These are phyloP conservation scores for Dendroctonus ponderosae DNA, from an alignment of 1,140 invertebrate genomes.

Conservation along the genomic window DNA sequence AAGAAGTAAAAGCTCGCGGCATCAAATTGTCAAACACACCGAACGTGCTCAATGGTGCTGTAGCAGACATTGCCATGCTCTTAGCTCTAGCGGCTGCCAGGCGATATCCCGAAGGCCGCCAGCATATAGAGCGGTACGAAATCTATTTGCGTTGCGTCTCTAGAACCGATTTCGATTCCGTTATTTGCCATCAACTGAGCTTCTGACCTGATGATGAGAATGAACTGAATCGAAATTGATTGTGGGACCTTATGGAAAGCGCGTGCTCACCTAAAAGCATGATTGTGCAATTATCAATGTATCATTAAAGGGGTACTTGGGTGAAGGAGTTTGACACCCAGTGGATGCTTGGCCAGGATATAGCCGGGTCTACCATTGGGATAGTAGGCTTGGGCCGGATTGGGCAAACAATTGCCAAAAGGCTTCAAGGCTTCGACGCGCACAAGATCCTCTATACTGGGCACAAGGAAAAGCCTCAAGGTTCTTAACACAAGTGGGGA, in stretches of 20 bases:
- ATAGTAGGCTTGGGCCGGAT: slow-evolving; percentile 80
- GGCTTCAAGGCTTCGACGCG: slow-evolving; percentile 69
- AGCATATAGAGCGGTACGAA: slow-evolving; percentile 63
- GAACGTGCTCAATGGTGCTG: slow-evolving; percentile 72
- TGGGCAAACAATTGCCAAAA: slow-evolving; percentile 68
- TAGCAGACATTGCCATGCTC: slow-evolving; percentile 79
- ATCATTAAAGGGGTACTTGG: slow-evolving; percentile 28
- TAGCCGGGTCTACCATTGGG: slow-evolving; percentile 72
- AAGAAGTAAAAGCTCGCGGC: slow-evolving; percentile 62
- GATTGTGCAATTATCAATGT: not conserved
- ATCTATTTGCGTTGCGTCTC: not conserved
- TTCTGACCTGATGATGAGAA: too few relatives aligned
- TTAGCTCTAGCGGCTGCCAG: slow-evolving; percentile 72
- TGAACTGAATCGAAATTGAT: too few relatives aligned
- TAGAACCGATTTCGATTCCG: not conserved
- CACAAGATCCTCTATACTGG: slow-evolving; percentile 69
- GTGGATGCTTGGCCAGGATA: slow-evolving; percentile 67
- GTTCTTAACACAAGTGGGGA: slow-evolving; percentile 37
- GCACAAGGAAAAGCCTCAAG: slow-evolving; percentile 63
- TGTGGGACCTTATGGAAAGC: too few relatives aligned
- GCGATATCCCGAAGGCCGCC: slow-evolving; percentile 70
- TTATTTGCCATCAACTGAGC: too few relatives aligned
- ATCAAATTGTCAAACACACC: slow-evolving; percentile 80
- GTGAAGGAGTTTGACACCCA: slow-evolving; percentile 42
- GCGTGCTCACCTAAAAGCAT: too few relatives aligned